Evolutionary conservation across 2,888 invertebrate genomes (phyloP).

Genomic region (Plutella xylostella): DNA sequence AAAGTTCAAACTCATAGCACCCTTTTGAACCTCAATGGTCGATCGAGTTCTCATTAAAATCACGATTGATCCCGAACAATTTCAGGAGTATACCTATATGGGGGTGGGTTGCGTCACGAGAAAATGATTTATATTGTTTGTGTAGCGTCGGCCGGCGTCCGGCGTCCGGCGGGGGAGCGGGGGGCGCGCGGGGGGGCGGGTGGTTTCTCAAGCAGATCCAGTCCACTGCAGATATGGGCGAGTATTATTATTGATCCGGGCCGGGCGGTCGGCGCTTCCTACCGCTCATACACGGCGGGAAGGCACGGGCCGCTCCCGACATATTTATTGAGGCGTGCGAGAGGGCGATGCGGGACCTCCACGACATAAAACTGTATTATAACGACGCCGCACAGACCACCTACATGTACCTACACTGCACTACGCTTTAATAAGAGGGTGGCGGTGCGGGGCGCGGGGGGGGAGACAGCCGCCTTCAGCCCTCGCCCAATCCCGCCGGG

Average conservation of each 20-base stretch:
- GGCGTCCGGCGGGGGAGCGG: constrained; percentile 20
- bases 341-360: constrained; percentile 33
- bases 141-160: constrained; percentile 34
- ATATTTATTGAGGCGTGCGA: constrained; percentile 56
- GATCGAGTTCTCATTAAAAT: no score
- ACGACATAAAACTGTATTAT: constrained; percentile 54
- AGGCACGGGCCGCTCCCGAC: constrained; percentile 36
- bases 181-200: constrained; percentile 29
- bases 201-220: constrained; percentile 63
- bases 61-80: no score
- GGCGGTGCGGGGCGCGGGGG: constrained; percentile 30
- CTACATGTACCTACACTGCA: constrained; percentile 43
- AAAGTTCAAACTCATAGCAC: no score
- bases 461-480: constrained; percentile 40
- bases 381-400: constrained; percentile 39
- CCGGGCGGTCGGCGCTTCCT: constrained; percentile 49
- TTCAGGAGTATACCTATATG: background rate
- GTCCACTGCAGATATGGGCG: constrained; percentile 69
- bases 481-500: constrained; percentile 65
- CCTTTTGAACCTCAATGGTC: no score
- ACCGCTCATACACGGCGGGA: constrained; percentile 58
- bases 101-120: constrained; percentile 38
- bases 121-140: constrained; percentile 69
- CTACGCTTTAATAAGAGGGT: constrained; percentile 47
- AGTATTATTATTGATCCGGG: constrained; percentile 70